phyloP scores from a whole-genome alignment of 2,888 invertebrate species.

The Elegia similella region DNA sequence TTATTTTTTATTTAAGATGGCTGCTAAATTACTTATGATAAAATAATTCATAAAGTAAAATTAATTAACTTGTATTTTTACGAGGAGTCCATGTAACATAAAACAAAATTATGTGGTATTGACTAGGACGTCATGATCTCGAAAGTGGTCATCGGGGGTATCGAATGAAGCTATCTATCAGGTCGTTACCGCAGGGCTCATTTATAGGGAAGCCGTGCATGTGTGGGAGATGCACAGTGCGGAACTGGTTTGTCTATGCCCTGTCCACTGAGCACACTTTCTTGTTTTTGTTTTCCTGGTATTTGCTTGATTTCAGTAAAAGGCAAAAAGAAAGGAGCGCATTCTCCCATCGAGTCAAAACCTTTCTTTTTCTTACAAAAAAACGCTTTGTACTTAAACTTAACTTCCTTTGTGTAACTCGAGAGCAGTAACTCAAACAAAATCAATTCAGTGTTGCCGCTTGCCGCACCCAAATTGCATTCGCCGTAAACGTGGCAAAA shows the following conservation, averaged over 20 bases:
- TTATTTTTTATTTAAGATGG: neutral
- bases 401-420: constrained; percentile 47
- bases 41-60: neutral
- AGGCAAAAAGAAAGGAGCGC: constrained; percentile 25
- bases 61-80: neutral
- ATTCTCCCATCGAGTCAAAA: constrained; percentile 18
- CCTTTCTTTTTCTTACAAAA: constrained; percentile 23
- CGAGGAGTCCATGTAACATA: constrained; percentile 20
- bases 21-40: neutral
- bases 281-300: constrained; percentile 50
- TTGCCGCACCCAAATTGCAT: constrained; percentile 50
- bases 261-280: constrained; percentile 28
- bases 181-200: constrained; percentile 63
- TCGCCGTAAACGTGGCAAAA: constrained; percentile 52
- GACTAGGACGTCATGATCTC: constrained; percentile 47
- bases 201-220: constrained; percentile 64
- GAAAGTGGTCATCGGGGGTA: constrained; percentile 54
- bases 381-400: constrained; percentile 36
- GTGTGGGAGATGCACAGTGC: constrained; percentile 68
- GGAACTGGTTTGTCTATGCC: constrained; percentile 69
- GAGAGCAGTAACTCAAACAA: constrained; percentile 41
- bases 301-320: constrained; percentile 17
- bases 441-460: constrained; percentile 45
- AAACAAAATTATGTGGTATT: constrained; percentile 33
- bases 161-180: constrained; percentile 73